Percentiles rank a stretch among this genome's conserved stretches.
Evolutionary conservation across 2,113 vertebrate species (phyloP).

Genomic region (Gorsachius goisagi): DNA sequence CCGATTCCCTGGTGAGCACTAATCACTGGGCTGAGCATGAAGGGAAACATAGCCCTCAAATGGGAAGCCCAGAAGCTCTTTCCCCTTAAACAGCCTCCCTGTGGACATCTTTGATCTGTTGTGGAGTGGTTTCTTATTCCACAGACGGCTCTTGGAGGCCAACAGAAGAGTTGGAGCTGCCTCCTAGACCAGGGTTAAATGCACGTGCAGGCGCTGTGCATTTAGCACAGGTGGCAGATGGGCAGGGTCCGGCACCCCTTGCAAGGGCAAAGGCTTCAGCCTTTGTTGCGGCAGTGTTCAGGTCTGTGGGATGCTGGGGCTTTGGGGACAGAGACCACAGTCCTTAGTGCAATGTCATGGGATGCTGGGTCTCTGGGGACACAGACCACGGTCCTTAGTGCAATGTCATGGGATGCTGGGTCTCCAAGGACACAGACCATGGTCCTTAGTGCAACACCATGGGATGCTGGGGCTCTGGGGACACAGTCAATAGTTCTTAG

Average conservation of each 20-base stretch:
- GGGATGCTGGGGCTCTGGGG: not conserved
- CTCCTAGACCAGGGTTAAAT: not conserved
- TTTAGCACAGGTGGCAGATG: not conserved
- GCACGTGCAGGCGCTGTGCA: rapidly evolving
- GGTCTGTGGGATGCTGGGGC: not conserved
- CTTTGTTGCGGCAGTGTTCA: rapidly evolving
- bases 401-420: not conserved
- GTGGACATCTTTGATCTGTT: slow-evolving; percentile 8
- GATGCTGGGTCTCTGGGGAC: not conserved
- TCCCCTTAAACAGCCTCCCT: slow-evolving; percentile 4
- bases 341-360: not conserved
- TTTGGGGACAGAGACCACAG: rapidly evolving
- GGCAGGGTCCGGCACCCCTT: not conserved
- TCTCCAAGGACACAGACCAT: too few relatives aligned
- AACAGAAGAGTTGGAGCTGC: not conserved
- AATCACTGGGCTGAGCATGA: slow-evolving; percentile 37
- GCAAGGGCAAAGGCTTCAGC: not conserved
- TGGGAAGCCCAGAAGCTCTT: slow-evolving; percentile 51
- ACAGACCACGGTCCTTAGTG: rapidly evolving
- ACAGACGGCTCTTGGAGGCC: not conserved
- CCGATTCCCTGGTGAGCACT: not conserved
- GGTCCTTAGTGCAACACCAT: not conserved
- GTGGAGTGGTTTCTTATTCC: not conserved
- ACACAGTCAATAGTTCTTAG: not conserved
- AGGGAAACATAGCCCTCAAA: slow-evolving; percentile 12